These are phyloP conservation scores for Elegia similella DNA, from an alignment of 2,888 invertebrate species.

Conservation along the genomic window DNA sequence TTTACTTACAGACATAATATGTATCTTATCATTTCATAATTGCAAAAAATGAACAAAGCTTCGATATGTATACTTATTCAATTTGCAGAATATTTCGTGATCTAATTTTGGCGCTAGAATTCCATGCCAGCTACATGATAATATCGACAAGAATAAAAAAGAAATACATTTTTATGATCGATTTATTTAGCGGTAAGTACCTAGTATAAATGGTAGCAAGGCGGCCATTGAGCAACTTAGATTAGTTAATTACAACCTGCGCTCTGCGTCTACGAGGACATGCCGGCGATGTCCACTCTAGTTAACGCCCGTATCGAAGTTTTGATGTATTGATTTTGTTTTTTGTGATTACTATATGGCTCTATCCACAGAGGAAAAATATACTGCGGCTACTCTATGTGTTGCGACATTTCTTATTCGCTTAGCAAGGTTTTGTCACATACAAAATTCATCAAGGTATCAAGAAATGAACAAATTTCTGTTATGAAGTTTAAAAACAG, in stretches of 20 bases:
- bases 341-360: too few species aligned
- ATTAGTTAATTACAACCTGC: slow-evolving; percentile 49
- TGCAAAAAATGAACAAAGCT: background rate
- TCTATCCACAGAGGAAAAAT: too few species aligned
- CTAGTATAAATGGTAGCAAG: background rate
- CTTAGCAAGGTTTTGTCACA: too few species aligned
- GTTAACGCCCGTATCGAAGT: too few species aligned
- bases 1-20: background rate
- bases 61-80: background rate
- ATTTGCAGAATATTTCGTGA: background rate
- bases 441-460: too few species aligned
- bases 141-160: background rate
- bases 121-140: slow-evolving; percentile 7
- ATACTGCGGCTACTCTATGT: too few species aligned
- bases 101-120: slow-evolving; percentile 10
- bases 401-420: too few species aligned
- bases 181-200: background rate
- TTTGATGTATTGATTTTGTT: too few species aligned
- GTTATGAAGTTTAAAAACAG: too few species aligned
- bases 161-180: slow-evolving; percentile 18
- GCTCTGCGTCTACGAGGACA: slow-evolving; percentile 26
- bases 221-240: slow-evolving; percentile 32
- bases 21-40: background rate
- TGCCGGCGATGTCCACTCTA: slow-evolving; percentile 22
- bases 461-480: too few species aligned